Evolutionary conservation across 2,797 vertebrate genomes (phyloP).

Genomic region (Halcyon chelicuti): DNA sequence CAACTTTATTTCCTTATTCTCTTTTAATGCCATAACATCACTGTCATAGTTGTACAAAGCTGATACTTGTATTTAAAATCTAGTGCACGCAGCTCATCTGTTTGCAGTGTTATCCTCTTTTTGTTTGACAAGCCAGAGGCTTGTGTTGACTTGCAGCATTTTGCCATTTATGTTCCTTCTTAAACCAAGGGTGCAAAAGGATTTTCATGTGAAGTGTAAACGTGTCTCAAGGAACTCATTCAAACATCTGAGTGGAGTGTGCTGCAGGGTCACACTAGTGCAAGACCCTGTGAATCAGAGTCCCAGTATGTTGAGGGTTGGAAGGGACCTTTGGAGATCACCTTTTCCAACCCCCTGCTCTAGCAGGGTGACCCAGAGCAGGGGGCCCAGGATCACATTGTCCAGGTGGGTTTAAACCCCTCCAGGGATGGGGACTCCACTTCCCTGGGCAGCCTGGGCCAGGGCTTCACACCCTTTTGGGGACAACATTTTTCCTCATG

Average conservation of each 20-base stretch:
- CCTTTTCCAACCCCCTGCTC: not conserved
- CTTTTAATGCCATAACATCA: not conserved
- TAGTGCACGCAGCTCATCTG: fast-evolving
- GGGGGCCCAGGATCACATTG: not conserved
- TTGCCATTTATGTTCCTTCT: not conserved
- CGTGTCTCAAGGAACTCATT: not conserved
- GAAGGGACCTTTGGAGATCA: not conserved
- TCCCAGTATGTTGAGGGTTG: not conserved
- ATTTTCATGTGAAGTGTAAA: not conserved
- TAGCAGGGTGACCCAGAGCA: not conserved
- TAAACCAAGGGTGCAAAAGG: not conserved
- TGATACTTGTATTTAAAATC: not conserved
- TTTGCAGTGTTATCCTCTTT: not conserved
- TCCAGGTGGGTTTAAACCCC: not conserved
- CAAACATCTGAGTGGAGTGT: fast-evolving
- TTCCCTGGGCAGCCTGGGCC: not conserved
- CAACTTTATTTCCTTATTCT: not conserved
- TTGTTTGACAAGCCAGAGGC: not conserved
- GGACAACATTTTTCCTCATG: not conserved
- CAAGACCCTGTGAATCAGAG: too few species aligned
- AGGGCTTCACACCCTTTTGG: not conserved
- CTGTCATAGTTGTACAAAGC: not conserved
- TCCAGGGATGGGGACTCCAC: not conserved
- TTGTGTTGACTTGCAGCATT: not conserved
- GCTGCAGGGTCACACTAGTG: fast-evolving